Percentiles rank a stretch among this genome's conserved stretches.
phyloP scores from a whole-genome alignment of 2,113 vertebrate species.

The Phainopepla nitens region DNA sequence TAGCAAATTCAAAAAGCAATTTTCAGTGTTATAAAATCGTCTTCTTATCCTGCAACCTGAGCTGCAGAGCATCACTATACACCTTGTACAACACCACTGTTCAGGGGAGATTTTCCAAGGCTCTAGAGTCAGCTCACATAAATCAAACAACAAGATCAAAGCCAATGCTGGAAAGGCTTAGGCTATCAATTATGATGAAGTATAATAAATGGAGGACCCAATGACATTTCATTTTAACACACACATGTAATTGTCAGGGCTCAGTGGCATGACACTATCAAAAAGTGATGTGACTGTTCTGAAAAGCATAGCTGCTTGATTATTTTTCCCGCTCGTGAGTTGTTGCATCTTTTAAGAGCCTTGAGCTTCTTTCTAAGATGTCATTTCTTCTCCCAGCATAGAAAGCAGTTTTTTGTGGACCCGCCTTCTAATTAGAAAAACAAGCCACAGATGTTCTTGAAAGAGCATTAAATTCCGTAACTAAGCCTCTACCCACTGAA shows the following conservation, averaged over 20 bases:
- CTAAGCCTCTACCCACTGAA: background rate
- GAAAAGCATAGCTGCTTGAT: background rate
- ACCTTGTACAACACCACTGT: background rate
- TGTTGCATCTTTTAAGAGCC: background rate
- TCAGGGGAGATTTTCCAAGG: background rate
- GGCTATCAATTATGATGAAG: background rate
- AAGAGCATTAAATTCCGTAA: constrained; percentile 12
- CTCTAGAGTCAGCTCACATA: background rate
- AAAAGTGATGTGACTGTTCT: constrained; percentile 7
- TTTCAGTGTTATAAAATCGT: background rate
- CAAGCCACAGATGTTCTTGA: background rate
- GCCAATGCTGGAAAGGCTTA: background rate
- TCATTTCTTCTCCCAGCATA: background rate
- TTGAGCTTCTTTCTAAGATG: background rate
- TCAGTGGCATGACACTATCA: background rate
- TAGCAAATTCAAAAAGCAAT: background rate
- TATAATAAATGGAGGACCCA: constrained; percentile 14
- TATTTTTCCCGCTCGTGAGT: background rate
- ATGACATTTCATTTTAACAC: constrained; percentile 46
- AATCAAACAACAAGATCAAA: constrained; percentile 23
- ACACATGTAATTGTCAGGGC: background rate
- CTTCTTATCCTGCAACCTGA: background rate
- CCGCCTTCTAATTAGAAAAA: background rate
- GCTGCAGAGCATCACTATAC: background rate
- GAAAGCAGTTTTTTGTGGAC: background rate